A percentile compares a stretch with the other conserved stretches of the same genome.
Evolutionary conservation across 2,797 vertebrate genomes (phyloP).

Genomic region (Borostomias antarcticus): DNA sequence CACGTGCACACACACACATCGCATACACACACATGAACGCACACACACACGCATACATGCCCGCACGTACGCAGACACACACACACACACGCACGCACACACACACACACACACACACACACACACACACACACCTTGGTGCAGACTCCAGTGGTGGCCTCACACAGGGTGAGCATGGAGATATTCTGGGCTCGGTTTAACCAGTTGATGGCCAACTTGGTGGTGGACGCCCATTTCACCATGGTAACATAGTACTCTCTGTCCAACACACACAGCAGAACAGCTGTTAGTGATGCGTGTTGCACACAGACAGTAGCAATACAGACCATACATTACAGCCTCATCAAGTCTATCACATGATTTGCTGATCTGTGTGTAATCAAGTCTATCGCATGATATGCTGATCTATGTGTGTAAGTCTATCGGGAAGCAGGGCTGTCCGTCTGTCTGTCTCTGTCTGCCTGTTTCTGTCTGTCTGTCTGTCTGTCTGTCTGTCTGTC

Average conservation of each 20-base stretch:
- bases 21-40: conserved; percentile 3
- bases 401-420: too few relatives aligned
- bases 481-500: too few relatives aligned
- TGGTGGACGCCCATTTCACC: conserved; percentile 98
- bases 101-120: conserved; percentile 31
- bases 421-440: not conserved
- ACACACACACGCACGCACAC: conserved; percentile 12
- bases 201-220: conserved; percentile 97
- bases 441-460: too few relatives aligned
- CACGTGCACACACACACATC: conserved; percentile 61
- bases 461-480: too few relatives aligned
- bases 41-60: conserved; percentile 33
- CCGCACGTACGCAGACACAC: conserved; percentile 14
- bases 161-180: conserved; percentile 93
- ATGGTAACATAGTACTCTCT: conserved; percentile 96
- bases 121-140: conserved; percentile 78
- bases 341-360: not conserved
- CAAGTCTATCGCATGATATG: too few relatives aligned
- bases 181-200: conserved; percentile 96
- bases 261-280: conserved; percentile 22
- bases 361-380: too few relatives aligned
- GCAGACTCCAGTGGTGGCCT: conserved; percentile 94
- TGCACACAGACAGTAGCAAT: too few relatives aligned
- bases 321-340: not conserved
- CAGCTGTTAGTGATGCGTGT: too few relatives aligned